A percentile compares a stretch with the other conserved stretches of the same genome.
These are phyloP conservation scores for Crotalus adamanteus DNA, from an alignment of 2,797 vertebrate genomes.

Conservation along the genomic window DNA sequence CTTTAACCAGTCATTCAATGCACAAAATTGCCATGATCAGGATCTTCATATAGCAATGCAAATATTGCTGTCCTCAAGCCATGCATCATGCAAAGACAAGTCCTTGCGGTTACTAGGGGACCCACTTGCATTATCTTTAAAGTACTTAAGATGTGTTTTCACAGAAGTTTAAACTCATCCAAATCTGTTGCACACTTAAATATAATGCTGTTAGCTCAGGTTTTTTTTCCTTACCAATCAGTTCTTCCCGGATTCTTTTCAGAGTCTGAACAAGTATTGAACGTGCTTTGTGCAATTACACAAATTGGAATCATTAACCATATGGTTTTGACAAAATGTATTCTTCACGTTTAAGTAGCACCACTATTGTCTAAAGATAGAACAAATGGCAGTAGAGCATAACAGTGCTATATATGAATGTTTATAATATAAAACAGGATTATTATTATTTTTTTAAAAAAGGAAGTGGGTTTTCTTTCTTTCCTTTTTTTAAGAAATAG, in stretches of 20 bases:
- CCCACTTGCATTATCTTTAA: not conserved
- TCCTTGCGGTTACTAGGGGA: not conserved
- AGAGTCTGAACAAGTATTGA: not conserved
- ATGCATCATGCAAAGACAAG: not conserved
- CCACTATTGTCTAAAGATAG: not conserved
- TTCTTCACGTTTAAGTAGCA: not conserved
- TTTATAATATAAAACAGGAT: not conserved
- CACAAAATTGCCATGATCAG: not conserved
- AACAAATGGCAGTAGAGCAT: not conserved
- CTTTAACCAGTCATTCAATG: not conserved
- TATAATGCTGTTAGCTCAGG: not conserved
- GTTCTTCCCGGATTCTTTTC: not conserved
- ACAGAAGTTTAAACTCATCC: not conserved
- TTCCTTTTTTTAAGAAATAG: not conserved
- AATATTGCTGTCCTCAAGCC: not conserved
- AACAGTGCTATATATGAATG: not conserved
- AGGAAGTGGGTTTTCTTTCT: not conserved
- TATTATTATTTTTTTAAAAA: not conserved
- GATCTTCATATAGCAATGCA: not conserved
- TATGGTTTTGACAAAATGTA: not conserved
- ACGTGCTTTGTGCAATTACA: not conserved
- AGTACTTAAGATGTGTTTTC: not conserved
- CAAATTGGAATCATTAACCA: not conserved
- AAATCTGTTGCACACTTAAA: not conserved
- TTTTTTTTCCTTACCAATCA: not conserved